phyloP scores from a whole-genome alignment of 2,797 vertebrate genomes.

The Onychomys leucogaster region DNA sequence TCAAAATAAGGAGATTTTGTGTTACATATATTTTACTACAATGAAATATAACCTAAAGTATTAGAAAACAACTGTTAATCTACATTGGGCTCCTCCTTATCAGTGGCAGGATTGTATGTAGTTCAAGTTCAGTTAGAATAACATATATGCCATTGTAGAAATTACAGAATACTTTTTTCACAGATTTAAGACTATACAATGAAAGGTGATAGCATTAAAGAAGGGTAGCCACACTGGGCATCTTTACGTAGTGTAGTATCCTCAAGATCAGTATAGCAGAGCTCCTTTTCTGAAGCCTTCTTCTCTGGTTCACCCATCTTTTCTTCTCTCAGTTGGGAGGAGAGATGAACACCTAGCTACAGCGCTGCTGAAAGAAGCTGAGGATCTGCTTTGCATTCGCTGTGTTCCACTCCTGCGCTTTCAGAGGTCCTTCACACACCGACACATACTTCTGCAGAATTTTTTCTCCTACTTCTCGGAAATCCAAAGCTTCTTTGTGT shows the following conservation, averaged over 20 bases:
- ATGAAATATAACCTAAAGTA: constrained; percentile 45
- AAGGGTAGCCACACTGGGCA: not conserved
- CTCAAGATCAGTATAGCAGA: constrained; percentile 14
- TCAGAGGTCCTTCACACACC: constrained; percentile 95
- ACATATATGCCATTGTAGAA: constrained; percentile 43
- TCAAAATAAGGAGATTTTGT: constrained; percentile 46
- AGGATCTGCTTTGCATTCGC: constrained; percentile 95
- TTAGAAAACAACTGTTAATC: constrained; percentile 38
- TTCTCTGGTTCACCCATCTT: constrained; percentile 13
- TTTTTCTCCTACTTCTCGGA: constrained; percentile 95
- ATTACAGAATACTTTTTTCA: constrained; percentile 40
- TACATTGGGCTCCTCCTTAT: constrained; percentile 47
- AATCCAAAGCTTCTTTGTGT: constrained; percentile 89
- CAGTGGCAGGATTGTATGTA: constrained; percentile 28
- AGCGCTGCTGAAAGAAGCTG: constrained; percentile 89
- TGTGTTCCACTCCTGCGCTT: constrained; percentile 96
- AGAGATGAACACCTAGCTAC: constrained; percentile 58
- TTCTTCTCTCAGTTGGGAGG: constrained; percentile 15
- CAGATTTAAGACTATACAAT: constrained; percentile 45
- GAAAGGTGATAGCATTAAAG: constrained; percentile 36
- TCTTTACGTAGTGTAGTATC: constrained; percentile 46
- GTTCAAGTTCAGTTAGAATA: constrained; percentile 60
- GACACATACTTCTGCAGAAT: constrained; percentile 94
- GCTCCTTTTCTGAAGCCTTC: constrained; percentile 53
- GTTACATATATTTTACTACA: constrained; percentile 46